A percentile compares a stretch with the other conserved stretches of the same genome.
phyloP scores from a whole-genome alignment of 2,888 invertebrate genomes.

The Slavum lentiscoides region DNA sequence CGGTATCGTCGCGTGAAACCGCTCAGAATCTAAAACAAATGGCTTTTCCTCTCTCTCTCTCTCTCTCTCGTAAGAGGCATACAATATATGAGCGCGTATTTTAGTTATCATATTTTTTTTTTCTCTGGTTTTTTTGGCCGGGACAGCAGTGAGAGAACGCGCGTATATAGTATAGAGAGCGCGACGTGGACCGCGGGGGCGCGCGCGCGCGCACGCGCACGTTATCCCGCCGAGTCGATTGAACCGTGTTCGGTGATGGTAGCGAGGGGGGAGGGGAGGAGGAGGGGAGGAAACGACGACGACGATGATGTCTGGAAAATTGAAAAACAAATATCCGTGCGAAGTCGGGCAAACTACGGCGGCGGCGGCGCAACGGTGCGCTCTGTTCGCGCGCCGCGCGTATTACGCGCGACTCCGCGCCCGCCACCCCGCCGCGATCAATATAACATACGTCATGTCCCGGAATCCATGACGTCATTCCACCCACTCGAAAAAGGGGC shows the following conservation, averaged over 20 bases:
- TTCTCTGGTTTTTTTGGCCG: too few relatives aligned
- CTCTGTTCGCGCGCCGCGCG: background rate
- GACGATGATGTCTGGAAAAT: constrained; percentile 13
- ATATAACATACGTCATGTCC: constrained; percentile 53
- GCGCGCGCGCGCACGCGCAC: too few relatives aligned
- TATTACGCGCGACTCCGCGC: background rate
- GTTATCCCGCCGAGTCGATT: background rate
- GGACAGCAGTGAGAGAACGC: too few relatives aligned
- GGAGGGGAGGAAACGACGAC: background rate
- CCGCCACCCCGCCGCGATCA: constrained; percentile 39
- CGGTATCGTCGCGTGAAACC: too few relatives aligned
- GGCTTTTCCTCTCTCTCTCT: too few relatives aligned
- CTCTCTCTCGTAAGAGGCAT: too few relatives aligned
- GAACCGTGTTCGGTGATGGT: background rate
- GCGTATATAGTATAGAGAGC: too few relatives aligned
- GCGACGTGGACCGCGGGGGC: too few relatives aligned
- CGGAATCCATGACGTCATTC: constrained; percentile 49
- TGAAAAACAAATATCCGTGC: constrained; percentile 39
- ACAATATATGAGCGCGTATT: too few relatives aligned
- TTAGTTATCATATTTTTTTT: too few relatives aligned
- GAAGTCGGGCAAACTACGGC: constrained; percentile 26
- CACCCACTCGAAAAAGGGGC: constrained; percentile 50
- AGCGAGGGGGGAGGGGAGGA: too few relatives aligned
- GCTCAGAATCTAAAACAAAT: too few relatives aligned
- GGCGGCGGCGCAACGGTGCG: background rate